Evolutionary conservation across 2,113 vertebrate genomes (phyloP).

Genomic region (Platysternon megacephalum): DNA sequence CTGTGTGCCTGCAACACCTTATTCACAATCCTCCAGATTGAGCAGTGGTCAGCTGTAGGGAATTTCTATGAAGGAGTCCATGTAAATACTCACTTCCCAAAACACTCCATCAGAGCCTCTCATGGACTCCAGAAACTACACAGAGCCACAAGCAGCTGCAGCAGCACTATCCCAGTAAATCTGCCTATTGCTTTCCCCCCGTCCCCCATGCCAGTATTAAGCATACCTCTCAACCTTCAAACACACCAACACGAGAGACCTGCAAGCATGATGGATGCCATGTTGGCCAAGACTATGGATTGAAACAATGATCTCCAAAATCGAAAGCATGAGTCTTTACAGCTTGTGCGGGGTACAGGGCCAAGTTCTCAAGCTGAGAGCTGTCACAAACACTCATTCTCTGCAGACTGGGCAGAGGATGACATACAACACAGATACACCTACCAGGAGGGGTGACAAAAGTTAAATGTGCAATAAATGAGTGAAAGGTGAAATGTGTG

Average conservation of each 20-base stretch:
- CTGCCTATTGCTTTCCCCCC: neutral
- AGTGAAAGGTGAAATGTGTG: neutral
- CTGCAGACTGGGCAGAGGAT: neutral
- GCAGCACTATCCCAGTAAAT: neutral
- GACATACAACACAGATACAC: neutral
- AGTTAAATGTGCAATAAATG: neutral
- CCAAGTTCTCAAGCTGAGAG: neutral
- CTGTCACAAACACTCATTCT: neutral
- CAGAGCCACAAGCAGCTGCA: neutral
- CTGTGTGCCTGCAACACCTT: neutral
- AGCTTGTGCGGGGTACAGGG: neutral
- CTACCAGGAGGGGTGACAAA: neutral
- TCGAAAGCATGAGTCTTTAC: neutral
- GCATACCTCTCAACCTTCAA: neutral
- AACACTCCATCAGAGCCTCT: neutral
- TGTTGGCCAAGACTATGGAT: neutral
- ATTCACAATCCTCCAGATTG: neutral
- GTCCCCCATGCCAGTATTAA: neutral
- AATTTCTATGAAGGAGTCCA: neutral
- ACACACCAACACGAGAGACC: neutral
- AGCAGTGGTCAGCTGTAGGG: neutral
- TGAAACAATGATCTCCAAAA: neutral
- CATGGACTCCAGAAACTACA: neutral
- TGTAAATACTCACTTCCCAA: neutral
- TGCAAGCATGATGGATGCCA: neutral